phyloP scores from a whole-genome alignment of 2,797 vertebrate species.

The Tachyglossus aculeatus region DNA sequence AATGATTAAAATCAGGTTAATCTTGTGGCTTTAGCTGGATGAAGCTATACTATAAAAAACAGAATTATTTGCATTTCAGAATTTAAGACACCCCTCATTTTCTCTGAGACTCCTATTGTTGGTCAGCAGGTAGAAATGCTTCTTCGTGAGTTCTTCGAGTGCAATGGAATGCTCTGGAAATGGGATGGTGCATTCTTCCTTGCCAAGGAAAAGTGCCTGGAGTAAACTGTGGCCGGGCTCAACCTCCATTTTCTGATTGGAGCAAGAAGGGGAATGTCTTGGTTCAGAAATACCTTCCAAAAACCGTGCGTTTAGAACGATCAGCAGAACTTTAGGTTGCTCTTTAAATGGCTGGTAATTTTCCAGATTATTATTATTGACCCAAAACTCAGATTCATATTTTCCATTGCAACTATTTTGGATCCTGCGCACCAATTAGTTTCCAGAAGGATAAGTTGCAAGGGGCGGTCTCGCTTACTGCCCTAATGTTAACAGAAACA shows the following conservation, averaged over 20 bases:
- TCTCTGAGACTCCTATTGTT: not conserved
- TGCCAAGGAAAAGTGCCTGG: slow-evolving; percentile 15
- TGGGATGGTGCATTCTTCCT: slow-evolving; percentile 8
- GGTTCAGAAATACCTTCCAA: not conserved
- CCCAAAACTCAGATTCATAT: too few species aligned
- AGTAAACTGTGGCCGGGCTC: not conserved
- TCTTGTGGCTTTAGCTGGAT: slow-evolving; percentile 19
- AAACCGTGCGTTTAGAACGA: not conserved
- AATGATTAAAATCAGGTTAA: slow-evolving; percentile 30
- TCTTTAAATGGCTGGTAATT: not conserved
- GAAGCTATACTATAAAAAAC: not conserved
- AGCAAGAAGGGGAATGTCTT: not conserved
- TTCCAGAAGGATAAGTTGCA: not conserved
- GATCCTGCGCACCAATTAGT: not conserved
- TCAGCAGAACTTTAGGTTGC: not conserved
- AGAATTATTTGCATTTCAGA: slow-evolving; percentile 6
- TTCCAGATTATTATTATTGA: not conserved
- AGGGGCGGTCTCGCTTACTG: not conserved
- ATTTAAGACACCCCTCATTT: not conserved
- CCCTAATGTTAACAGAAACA: not conserved
- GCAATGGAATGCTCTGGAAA: not conserved
- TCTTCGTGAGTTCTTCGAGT: not conserved
- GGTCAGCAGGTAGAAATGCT: not conserved
- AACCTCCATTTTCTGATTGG: not conserved
- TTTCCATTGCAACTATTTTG: not conserved